These are phyloP conservation scores for Hypomecis punctinalis DNA, from an alignment of 2,888 invertebrate species.

Conservation along the genomic window DNA sequence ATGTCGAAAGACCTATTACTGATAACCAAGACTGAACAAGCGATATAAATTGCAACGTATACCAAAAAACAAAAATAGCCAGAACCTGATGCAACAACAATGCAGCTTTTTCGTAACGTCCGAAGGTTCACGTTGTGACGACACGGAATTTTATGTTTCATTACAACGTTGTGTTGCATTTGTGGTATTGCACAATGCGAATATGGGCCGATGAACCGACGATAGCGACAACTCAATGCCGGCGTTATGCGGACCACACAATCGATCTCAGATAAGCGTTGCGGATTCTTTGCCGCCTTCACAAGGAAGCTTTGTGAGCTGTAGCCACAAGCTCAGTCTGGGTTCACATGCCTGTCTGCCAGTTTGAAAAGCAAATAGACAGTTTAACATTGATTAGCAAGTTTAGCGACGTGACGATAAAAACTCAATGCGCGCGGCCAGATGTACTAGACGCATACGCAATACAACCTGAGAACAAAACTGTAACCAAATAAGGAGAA, in stretches of 20 bases:
- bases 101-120: constrained; percentile 32
- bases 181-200: constrained; percentile 50
- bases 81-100: constrained; percentile 30
- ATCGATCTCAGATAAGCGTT: constrained; percentile 52
- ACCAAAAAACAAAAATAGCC: constrained; percentile 19
- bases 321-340: constrained; percentile 30
- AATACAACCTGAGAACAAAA: not conserved
- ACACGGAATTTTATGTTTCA: constrained; percentile 39
- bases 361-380: constrained; percentile 27
- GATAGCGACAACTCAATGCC: constrained; percentile 51
- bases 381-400: constrained; percentile 28
- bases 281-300: constrained; percentile 45
- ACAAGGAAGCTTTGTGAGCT: constrained; percentile 41
- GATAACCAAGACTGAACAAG: too few relatives aligned
- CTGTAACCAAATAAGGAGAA: not conserved
- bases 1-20: too few relatives aligned
- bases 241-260: constrained; percentile 49
- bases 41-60: too few relatives aligned
- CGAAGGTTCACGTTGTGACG: constrained; percentile 36
- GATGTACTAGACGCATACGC: not conserved
- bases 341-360: constrained; percentile 33
- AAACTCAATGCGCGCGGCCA: constrained; percentile 6
- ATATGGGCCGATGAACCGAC: constrained; percentile 54
- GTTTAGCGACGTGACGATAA: constrained; percentile 23
- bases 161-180: constrained; percentile 43